Evolutionary conservation across 2,113 vertebrate genomes (phyloP), one percentile per base, ranked within the genome.

Genomic region (Sakesphorus luctuosus): DNA sequence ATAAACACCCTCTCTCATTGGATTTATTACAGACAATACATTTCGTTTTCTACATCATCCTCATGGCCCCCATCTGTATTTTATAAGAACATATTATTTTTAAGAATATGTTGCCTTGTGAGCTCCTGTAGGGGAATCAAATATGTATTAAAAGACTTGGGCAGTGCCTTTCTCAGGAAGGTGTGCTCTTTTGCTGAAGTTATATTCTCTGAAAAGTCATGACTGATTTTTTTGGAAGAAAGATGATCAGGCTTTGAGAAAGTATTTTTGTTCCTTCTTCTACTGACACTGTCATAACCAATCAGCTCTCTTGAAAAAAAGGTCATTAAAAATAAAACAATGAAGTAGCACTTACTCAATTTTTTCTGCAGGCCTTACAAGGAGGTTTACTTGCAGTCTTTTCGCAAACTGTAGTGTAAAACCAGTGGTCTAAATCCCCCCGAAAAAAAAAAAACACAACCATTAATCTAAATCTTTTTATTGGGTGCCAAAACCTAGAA

Each of bases 381-480:
- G 91, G 92, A 99, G 96, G 74, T 99, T 99, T 88, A 99, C 73
- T 96, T 99, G 99, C 26, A 99, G 95, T 36, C 98, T 98, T 97
- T 99, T 99, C 26, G 99, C 98, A 97, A 99, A 99, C 21, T 84
- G 98, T 92, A 99, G 93, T 23, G 99, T 99, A 81, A 99, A 99
- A 40, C 99, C 99, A 31, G 99, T 99, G 62, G 92, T 98, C 99
- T 99, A 95, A 94, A 96, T 83, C 6, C n/a, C n/a, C n/a, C n/a
- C n/a, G n/a, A 43, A 91, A 20, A 59, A 83, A 53, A 31, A 66
- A 46, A 53, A 9, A 1, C 61, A 13, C 35, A 75, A 47, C n/a
- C 6, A 12, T 61, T 74, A 49, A 18, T 68, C 73, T 21, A 5
- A 14, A 11, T 18, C n/a, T 62, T 36, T 74, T 4, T 71, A 55